Percentiles rank a stretch among this genome's conserved stretches.
phyloP scores from a whole-genome alignment of 2,113 vertebrate species.

The Phalacrocorax brasilianus region DNA sequence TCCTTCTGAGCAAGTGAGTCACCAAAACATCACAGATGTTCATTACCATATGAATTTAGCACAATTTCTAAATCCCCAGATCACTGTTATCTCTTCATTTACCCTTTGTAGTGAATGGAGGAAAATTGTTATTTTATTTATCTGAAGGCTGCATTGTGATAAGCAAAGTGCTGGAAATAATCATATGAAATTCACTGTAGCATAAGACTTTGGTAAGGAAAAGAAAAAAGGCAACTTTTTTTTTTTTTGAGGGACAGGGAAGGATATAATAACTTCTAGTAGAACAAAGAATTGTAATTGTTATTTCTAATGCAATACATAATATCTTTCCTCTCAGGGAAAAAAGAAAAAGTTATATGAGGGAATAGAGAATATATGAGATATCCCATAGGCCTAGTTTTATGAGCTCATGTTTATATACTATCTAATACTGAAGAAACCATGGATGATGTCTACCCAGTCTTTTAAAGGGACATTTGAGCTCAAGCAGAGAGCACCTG shows the following conservation, averaged over 20 bases:
- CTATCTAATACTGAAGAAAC: background rate
- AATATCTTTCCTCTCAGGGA: background rate
- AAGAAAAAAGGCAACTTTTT: background rate
- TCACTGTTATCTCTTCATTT: slow-evolving; percentile 69
- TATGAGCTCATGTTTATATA: background rate
- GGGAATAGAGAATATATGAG: background rate
- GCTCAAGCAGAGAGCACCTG: background rate
- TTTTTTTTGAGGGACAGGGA: background rate
- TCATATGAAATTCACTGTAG: slow-evolving; percentile 29
- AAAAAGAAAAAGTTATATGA: background rate
- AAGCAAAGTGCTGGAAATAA: slow-evolving; percentile 68
- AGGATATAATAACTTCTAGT: background rate
- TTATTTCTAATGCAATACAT: background rate
- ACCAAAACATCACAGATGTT: slow-evolving; percentile 76
- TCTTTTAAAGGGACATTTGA: background rate
- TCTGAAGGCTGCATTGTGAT: slow-evolving; percentile 64
- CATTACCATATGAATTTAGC: slow-evolving; percentile 80
- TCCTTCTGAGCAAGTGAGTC: slow-evolving; percentile 65
- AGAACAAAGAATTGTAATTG: background rate
- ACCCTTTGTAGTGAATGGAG: slow-evolving; percentile 66
- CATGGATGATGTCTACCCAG: background rate
- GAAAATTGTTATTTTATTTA: slow-evolving; percentile 75
- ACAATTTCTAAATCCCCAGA: slow-evolving; percentile 71
- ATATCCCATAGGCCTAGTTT: background rate
- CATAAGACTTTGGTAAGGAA: slow-evolving; percentile 12